phyloP scores from a whole-genome alignment of 2,888 invertebrate species.

The Argynnis bischoffii region DNA sequence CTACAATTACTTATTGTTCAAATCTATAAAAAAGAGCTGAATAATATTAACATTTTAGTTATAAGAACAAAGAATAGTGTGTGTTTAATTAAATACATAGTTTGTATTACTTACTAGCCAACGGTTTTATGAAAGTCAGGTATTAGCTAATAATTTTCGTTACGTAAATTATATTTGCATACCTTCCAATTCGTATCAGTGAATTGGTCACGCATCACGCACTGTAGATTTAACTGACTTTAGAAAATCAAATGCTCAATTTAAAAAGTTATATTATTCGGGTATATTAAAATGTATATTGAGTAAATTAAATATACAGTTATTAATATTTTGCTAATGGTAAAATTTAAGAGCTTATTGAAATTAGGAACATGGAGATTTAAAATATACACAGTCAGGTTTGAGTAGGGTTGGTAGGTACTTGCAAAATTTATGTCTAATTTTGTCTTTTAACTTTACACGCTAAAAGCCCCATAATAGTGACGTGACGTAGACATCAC shows the following conservation, averaged over 20 bases:
- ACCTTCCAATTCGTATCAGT: conserved; percentile 14
- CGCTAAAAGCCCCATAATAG: conserved; percentile 14
- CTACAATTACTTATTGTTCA: too few species aligned
- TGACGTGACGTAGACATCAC: conserved; percentile 18
- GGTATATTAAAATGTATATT: too few species aligned
- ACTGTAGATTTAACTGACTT: conserved; percentile 2
- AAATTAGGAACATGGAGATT: conserved; percentile 7
- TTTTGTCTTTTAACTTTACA: conserved; percentile 24
- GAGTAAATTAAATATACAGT: too few species aligned
- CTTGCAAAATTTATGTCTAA: conserved; percentile 25
- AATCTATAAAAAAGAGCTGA: too few species aligned
- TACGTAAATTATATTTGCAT: conserved; percentile 17
- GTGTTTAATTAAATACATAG: too few species aligned
- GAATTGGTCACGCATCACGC: conserved; percentile 15
- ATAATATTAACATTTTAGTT: too few species aligned
- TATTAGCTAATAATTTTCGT: not conserved
- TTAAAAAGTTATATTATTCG: not conserved
- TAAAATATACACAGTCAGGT: conserved; percentile 35
- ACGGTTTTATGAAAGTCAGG: not conserved
- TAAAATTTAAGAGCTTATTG: conserved; percentile 3
- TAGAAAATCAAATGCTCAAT: conserved; percentile 6
- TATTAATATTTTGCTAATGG: too few species aligned
- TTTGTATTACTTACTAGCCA: not conserved
- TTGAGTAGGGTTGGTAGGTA: conserved; percentile 24
- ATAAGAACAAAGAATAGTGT: too few species aligned